Evolutionary conservation across 2,797 vertebrate genomes (phyloP), one percentile per base, ranked within the genome.

Genomic region (Mycteria americana): DNA sequence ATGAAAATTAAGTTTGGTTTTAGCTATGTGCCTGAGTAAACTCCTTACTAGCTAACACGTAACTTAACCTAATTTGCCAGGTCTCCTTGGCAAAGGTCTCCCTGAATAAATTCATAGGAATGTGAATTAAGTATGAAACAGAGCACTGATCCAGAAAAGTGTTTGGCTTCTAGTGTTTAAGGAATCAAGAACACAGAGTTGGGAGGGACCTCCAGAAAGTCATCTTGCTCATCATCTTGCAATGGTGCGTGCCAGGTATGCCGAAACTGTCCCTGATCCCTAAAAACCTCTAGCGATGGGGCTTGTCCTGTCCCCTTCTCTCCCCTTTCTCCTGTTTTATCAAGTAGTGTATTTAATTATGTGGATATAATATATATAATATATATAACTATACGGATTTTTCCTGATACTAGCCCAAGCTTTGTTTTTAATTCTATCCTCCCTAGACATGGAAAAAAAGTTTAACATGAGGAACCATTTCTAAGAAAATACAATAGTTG

Each of bases 171-270:
- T 59, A 2, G 35, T 70, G 35, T 28, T 37, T n/a, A 43, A 21
- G 50, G 27, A 50, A 19, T 24, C 13, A 33, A 12, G 57, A 37
- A 10, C 33, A 30, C 9, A 11, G 51, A 13, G 45, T 6, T 65
- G 24, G 57, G 74, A 59, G 51, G 59, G 33, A n/a, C 30, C 30
- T 77, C 43, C 33, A 7, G 16, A 18, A 57, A 45, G 28, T 25
- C 14, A 3, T 9, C 65, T 72, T 5, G 0, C 72, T 27, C 8
- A 2, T 24, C 63, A 22, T 56, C 67, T 53, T 28, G 64, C 50
- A 8, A 2, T 3, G 41, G 10, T n/a, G 25, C 17, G 0, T 16
- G 11, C 37, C 37, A 12, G 57, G 33, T 23, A 7, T 25, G 5
- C 57, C 0, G 0, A 43, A 45, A 37, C 57, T 30, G 27, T 11